Base-by-base conservation (phyloP, 2,113 vertebrate species). In the Heterocephalus glaber region DNA sequence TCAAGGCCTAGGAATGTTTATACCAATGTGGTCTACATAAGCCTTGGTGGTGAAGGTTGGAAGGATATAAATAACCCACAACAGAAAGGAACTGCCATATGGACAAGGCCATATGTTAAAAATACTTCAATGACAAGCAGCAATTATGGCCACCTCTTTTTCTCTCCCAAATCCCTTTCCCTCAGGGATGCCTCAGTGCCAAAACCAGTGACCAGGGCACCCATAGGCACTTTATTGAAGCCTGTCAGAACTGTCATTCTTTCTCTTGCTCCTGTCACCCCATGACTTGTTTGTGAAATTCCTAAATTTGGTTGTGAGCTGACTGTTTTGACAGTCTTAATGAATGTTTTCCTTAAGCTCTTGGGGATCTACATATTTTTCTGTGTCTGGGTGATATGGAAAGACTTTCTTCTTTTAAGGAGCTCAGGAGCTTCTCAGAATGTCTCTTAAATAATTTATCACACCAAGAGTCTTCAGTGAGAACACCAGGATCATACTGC, bases 301-400 rank as follows among this genome's bases (percentile, higher is more conserved):
- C 90, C 88, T 95, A 95, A 96, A 96, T 98, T 95, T 97, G 90
- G 61, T 97, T 90, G 35, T 94, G 85, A 96, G 82, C 60, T 95
- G 87, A 94, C 81, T 96, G 81, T 96, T 97, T 95, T 97, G 96
- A 97, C 97, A 96, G 61, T 94, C 72, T 83, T 97, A 80, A 93
- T 96, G 58, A 96, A 82, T 97, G 89, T 79, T 94, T 97, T 95
- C 97, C 91, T 94, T 91, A 95, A 94, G 44, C 92, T 96, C 86
- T 95, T 92, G 83, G 70, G 92, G 93, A 86, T 92, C 96, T 96
- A 92, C 87, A 87, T 97, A 81, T 86, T 96, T 96, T 96, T 95
- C 76, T 87, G 54, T 76, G 93, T 95, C 93, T 96, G 74, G 38
- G 14, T 70, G 10, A 90, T 70, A 22, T 44, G 22, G 70, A 87